A percentile compares a stretch with the other conserved stretches of the same genome.
phyloP scores from a whole-genome alignment of 2,797 vertebrate genomes.

The Rhabdophis nuchalis region DNA sequence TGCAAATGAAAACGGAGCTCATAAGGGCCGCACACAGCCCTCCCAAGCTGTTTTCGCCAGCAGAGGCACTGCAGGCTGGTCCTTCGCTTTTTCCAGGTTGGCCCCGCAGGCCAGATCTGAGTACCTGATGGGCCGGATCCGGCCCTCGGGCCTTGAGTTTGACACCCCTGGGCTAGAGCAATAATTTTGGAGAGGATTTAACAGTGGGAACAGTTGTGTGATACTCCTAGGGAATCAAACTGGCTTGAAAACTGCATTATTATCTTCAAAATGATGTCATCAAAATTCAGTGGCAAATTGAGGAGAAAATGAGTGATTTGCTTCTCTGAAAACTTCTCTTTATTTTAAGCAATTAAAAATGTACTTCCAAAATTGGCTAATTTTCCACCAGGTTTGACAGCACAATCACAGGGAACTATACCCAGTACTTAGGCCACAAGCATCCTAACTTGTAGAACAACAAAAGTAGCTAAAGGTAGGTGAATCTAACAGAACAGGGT shows the following conservation, averaged over 20 bases:
- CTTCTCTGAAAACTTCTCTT: background rate
- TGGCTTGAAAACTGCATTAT: background rate
- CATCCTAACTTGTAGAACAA: background rate
- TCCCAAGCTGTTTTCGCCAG: too few species aligned
- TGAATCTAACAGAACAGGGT: background rate
- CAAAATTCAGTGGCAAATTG: background rate
- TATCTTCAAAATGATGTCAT: background rate
- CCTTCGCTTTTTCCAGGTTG: too few species aligned
- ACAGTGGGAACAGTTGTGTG: background rate
- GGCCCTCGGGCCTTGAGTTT: too few species aligned
- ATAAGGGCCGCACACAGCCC: too few species aligned
- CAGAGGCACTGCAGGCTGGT: too few species aligned
- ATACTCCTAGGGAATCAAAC: background rate
- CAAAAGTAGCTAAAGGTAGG: background rate
- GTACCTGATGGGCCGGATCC: too few species aligned
- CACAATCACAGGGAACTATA: background rate
- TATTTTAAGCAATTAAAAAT: background rate
- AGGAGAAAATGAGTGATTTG: background rate
- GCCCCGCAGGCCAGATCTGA: too few species aligned
- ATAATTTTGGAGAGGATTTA: background rate
- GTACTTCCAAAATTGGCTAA: background rate
- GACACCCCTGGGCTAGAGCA: background rate
- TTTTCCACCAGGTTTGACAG: background rate
- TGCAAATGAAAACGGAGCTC: too few species aligned
- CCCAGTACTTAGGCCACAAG: background rate